Conservation (phyloP, 1,140 invertebrate genomes). For the Calosoma granatense region DNA sequence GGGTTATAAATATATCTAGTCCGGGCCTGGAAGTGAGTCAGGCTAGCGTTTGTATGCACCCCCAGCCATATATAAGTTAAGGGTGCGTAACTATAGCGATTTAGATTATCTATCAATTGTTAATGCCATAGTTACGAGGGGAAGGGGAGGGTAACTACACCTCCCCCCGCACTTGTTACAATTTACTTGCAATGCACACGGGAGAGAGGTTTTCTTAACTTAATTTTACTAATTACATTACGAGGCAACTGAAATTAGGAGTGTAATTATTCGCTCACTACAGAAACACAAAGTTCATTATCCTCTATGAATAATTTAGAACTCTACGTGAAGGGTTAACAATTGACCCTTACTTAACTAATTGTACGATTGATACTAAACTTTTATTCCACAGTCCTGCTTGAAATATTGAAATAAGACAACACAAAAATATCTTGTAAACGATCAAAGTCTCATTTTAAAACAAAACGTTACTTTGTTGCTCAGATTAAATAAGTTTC, state of each 20-base stretch:
- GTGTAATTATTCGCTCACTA: neutral
- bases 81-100: conserved; percentile 7
- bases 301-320: neutral
- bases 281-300: neutral
- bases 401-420: no score
- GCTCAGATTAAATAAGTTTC: no score
- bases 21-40: neutral
- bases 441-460: no score
- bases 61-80: neutral
- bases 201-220: neutral
- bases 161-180: neutral
- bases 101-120: conserved; percentile 8
- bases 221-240: neutral
- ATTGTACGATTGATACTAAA: neutral
- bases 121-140: neutral
- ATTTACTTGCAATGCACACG: neutral
- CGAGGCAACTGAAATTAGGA: neutral
- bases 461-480: no score
- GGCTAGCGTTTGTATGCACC: conserved; percentile 12
- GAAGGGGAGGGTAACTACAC: neutral
- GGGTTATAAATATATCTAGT: no score
- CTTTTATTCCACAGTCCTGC: neutral
- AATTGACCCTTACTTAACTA: neutral
- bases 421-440: no score
- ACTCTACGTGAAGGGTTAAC: neutral